Base-by-base conservation (phyloP, 1,140 invertebrate species). In the Cydia amplana region DNA sequence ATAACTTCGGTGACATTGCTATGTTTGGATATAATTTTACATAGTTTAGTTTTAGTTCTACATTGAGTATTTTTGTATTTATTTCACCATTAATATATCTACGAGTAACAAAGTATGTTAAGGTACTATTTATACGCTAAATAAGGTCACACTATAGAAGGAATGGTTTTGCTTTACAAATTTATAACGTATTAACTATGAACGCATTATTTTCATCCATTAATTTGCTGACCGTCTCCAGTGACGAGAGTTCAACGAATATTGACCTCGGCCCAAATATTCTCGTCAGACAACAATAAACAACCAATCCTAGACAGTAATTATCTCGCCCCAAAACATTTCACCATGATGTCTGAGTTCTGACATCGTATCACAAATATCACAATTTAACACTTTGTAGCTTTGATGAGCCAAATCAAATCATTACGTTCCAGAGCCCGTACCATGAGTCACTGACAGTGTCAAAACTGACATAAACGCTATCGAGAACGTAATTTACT, bases 261-360 rank as follows among this genome's bases (percentile, higher is more conserved):
- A 70, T 70, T 70, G 65, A 70, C 65, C 65, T 70, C 65, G 32
- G 32, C 65, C 65, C 65, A 70, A 70, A 70, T 70, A 70, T 70
- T 1, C 65, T 43, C 14, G 65, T 40, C 25, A 70, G 65, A 70
- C 65, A 70, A 70, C 32, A 70, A 70, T 70, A 70, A 70, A 70
- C 65, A 67, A 67, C 64, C 28, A 1, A 67, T 70, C 28, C n/a
- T 70, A 70, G 65, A 40, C 18, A 70, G 12, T 40, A 36, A 70
- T 70, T 70, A 36, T 70, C 65, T 70, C 28, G 28, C 65, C 65
- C n/a, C n/a, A 18, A 70, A 40, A 70, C 65, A 70, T 70, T n/a
- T n/a, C 64, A 70, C 4, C 32, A 40, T 40, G 6, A 36, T 20
- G 65, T 70, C 28, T 70, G 6, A 36, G 12, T 36, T 70, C 28